Evolutionary conservation across 53 echinoderm and acorn worm genomes (phyloP).

Genomic region (Echinarachnius parma): DNA sequence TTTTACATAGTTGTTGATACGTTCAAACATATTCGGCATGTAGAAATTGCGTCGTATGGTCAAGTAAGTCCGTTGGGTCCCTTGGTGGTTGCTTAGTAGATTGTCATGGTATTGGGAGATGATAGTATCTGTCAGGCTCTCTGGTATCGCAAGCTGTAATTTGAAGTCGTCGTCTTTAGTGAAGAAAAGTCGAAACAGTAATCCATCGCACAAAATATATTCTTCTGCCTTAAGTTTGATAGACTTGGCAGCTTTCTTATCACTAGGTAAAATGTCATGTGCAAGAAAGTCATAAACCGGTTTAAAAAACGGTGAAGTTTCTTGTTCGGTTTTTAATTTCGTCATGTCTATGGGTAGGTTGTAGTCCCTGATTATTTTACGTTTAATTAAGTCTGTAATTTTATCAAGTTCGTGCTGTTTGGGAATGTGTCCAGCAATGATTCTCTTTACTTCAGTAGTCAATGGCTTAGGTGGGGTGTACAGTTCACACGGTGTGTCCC

Average conservation of each 20-base stretch:
- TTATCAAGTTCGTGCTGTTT: slow-evolving; percentile 45
- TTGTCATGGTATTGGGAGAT: slow-evolving; percentile 55
- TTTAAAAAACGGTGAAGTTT: slow-evolving; percentile 43
- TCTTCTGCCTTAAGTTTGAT: slow-evolving; percentile 37
- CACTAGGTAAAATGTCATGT: slow-evolving; percentile 46
- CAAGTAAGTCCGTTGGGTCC: slow-evolving; percentile 49
- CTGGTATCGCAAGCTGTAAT: slow-evolving; percentile 49
- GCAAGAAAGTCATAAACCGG: slow-evolving; percentile 39
- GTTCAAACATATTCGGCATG: slow-evolving; percentile 60
- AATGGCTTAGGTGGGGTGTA: slow-evolving; percentile 35
- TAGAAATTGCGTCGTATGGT: slow-evolving; percentile 51
- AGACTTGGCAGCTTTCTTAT: slow-evolving; percentile 40
- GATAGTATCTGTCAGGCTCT: slow-evolving; percentile 40
- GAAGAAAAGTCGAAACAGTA: slow-evolving; percentile 43
- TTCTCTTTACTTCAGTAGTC: slow-evolving; percentile 23
- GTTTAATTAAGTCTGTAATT: slow-evolving; percentile 26
- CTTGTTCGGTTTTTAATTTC: slow-evolving; percentile 34
- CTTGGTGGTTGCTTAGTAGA: slow-evolving; percentile 54
- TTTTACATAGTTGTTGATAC: slow-evolving; percentile 40
- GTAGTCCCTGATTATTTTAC: slow-evolving; percentile 57
- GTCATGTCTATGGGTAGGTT: slow-evolving; percentile 42
- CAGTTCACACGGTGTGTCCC: slow-evolving; percentile 34
- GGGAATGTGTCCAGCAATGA: slow-evolving; percentile 40
- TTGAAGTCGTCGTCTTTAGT: slow-evolving; percentile 38
- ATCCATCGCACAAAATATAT: slow-evolving; percentile 47